Percentiles rank a stretch among this genome's conserved stretches.
phyloP scores from a whole-genome alignment of 2,888 invertebrate species.

The Torymus tubicola region DNA sequence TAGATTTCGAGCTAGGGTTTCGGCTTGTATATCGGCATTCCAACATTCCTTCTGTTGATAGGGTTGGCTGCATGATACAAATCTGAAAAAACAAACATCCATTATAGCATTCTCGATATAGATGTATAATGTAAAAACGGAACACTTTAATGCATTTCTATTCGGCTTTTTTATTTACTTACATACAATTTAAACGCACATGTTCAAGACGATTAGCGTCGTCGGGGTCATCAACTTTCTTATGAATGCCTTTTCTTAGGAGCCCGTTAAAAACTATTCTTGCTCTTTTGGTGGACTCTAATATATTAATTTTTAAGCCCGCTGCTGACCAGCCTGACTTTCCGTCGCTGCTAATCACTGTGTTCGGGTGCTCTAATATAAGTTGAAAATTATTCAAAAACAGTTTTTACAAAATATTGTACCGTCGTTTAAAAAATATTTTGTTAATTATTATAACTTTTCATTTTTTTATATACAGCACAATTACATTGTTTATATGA shows the following conservation, averaged over 20 bases:
- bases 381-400: neutral
- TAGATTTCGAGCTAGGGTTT: conserved; percentile 79
- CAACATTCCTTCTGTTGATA: conserved; percentile 79
- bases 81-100: conserved; percentile 76
- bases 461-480: no score
- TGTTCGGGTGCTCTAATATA: conserved; percentile 46
- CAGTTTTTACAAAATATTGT: no score
- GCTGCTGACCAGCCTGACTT: conserved; percentile 78
- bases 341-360: conserved; percentile 1
- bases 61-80: conserved; percentile 78
- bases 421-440: no score
- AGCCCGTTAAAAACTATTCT: conserved; percentile 85
- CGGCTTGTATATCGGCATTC: conserved; percentile 78
- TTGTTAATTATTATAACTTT: no score
- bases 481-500: no score
- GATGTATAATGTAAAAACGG: no score
- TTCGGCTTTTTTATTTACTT: conserved; percentile 66
- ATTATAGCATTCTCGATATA: neutral
- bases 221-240: conserved; percentile 61
- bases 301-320: conserved; percentile 80
- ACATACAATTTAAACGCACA: conserved; percentile 81
- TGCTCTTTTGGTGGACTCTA: conserved; percentile 81
- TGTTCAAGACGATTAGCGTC: conserved; percentile 73
- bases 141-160: no score
- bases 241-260: conserved; percentile 77